Evolutionary conservation across 37 sponge, comb jelly and placozoan genomes (phyloP), one percentile per base, ranked within the genome.

Genomic region (Aphrocallistes beatrix): DNA sequence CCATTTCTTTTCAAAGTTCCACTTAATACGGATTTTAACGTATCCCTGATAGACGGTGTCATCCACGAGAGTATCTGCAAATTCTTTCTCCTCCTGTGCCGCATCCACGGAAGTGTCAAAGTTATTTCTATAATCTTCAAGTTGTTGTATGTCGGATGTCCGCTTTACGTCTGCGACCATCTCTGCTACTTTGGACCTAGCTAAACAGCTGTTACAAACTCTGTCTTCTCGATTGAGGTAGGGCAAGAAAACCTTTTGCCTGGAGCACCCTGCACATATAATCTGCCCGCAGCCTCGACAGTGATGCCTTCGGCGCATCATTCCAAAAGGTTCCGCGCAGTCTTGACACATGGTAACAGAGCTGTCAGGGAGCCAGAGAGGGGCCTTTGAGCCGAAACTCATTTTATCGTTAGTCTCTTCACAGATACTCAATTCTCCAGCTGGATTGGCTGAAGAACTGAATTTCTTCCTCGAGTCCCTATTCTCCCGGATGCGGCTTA

Each of bases 271-370:
- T 23, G 87, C 82, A 84, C 95, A 94, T 23, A 94, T 88, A 8
- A 94, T 91, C 95, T 94, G 83, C 39, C 98, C 98, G 75, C 98
- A 97, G 0, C 90, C 95, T 38, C 98, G 81, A 85, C 98, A 97
- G 91, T 97, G 98, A 36, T 97, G 98, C 39, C 95, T 84, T 32
- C 98, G 88, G 49, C 92, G 90, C 39, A 90, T 91, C 37, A 91
- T 39, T 0, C 92, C 94, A 91, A 97, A 97, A 37, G 47, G 81
- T 50, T 86, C 81, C 19, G 86, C 86, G 81, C 98, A 97, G 23
- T 84, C 38, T 92, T 91, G 91, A 47, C 98, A 97, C 92, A 93
- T 91, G 60, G 90, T 90, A n/a, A 94, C 95, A 83, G 88, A 91
- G 82, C 91, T 88, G 86, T 97, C 98, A 0, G 91, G 98, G 25